A percentile compares a stretch with the other conserved stretches of the same genome.
phyloP scores from a whole-genome alignment of 2,113 vertebrate genomes.

The Oncorhynchus nerka region DNA sequence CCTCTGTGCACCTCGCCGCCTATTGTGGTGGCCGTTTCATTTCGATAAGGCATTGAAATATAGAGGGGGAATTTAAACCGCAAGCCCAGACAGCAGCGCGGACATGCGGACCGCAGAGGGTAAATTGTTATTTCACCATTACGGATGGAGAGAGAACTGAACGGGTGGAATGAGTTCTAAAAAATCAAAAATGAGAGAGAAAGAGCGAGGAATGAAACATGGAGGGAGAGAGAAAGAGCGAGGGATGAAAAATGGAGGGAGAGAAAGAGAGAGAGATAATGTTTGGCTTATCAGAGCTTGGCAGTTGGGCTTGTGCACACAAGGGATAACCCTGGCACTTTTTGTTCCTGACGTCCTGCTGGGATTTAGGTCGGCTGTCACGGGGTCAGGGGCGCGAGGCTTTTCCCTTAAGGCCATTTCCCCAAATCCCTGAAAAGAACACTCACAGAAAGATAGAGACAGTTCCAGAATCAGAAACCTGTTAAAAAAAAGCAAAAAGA shows the following conservation, averaged over 20 bases:
- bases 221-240: background rate
- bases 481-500: background rate
- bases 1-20: constrained; percentile 12
- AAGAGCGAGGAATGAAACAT: background rate
- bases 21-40: constrained; percentile 39
- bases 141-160: constrained; percentile 22
- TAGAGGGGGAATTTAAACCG: constrained; percentile 23
- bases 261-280: constrained; percentile 20
- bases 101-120: background rate
- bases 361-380: constrained; percentile 44
- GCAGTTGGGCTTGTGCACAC: constrained; percentile 31
- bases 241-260: background rate
- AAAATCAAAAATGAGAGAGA: constrained; percentile 22
- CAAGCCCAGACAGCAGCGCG: constrained; percentile 28
- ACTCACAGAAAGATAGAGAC: constrained; percentile 41
- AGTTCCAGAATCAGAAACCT: constrained; percentile 28
- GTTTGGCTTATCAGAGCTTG: constrained; percentile 41
- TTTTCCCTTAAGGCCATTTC: constrained; percentile 49
- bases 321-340: constrained; percentile 15
- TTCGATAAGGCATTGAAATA: constrained; percentile 33
- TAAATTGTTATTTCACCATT: constrained; percentile 40
- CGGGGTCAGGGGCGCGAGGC: constrained; percentile 45
- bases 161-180: constrained; percentile 41
- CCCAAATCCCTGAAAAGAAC: constrained; percentile 61
- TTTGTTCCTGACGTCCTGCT: constrained; percentile 36